phyloP scores from a whole-genome alignment of 2,888 invertebrate genomes.

The Tetranychus piercei region DNA sequence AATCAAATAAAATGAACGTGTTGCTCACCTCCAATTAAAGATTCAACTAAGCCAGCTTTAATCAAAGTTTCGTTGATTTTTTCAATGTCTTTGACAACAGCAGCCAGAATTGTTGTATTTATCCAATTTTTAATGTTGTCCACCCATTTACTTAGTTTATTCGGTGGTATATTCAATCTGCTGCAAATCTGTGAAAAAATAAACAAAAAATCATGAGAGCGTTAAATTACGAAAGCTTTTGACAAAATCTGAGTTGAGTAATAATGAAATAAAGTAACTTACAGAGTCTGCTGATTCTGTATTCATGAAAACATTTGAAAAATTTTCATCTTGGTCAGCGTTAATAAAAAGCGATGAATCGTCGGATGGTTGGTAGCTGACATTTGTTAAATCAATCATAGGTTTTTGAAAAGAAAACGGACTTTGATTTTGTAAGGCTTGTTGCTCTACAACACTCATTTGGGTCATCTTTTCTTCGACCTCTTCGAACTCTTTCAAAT shows the following conservation, averaged over 20 bases:
- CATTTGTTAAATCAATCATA: conserved; percentile 4
- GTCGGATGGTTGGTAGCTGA: conserved; percentile 22
- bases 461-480: conserved; percentile 21
- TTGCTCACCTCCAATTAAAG: conserved; percentile 37
- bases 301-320: conserved; percentile 18
- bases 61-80: conserved; percentile 49
- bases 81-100: conserved; percentile 54
- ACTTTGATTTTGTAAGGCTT: conserved; percentile 3
- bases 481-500: conserved; percentile 22
- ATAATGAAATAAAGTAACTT: conserved; percentile 2
- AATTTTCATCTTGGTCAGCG: conserved; percentile 18
- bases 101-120: conserved; percentile 57
- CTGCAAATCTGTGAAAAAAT: conserved; percentile 27
- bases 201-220: background rate
- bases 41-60: conserved; percentile 42
- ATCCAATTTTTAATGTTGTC: conserved; percentile 70
- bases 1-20: background rate
- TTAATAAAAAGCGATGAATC: conserved; percentile 21
- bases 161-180: conserved; percentile 46
- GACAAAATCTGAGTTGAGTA: background rate
- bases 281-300: conserved; percentile 16
- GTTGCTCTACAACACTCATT: conserved; percentile 12
- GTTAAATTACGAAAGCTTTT: too few species aligned
- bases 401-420: conserved; percentile 5
- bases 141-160: conserved; percentile 54